Percentiles rank a stretch among this genome's conserved stretches.
Conservation (phyloP, 2,113 vertebrate genomes). For the Myxocyprinus asiaticus region DNA sequence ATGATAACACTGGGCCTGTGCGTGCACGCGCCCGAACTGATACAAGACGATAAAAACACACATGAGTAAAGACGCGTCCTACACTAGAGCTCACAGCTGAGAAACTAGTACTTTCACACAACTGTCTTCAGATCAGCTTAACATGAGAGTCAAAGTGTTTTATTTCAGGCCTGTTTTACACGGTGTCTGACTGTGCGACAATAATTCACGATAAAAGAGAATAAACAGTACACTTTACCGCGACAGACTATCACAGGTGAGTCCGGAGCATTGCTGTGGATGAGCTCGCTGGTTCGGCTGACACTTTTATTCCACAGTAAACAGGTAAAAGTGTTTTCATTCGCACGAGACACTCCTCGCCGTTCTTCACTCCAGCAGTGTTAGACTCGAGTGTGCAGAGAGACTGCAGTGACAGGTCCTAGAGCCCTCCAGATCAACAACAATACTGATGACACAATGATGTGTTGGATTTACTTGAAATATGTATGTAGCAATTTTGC, state of each 20-base stretch:
- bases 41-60: neutral
- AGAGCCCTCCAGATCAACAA: constrained; percentile 40
- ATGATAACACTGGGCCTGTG: constrained; percentile 6
- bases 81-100: neutral
- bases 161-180: constrained; percentile 10
- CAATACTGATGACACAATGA: neutral
- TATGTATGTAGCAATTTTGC: neutral
- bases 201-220: constrained; percentile 64
- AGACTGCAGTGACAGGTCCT: constrained; percentile 72
- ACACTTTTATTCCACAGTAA: constrained; percentile 75
- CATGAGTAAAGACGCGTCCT: neutral
- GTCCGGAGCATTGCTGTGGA: constrained; percentile 74
- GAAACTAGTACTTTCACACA: neutral
- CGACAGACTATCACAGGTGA: constrained; percentile 71
- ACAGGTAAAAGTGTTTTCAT: constrained; percentile 77
- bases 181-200: constrained; percentile 61
- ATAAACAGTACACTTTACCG: constrained; percentile 74
- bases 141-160: neutral
- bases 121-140: constrained; percentile 3
- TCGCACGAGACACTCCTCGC: constrained; percentile 75
- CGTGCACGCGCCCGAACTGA: constrained; percentile 13
- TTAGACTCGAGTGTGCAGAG: constrained; percentile 67
- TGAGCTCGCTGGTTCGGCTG: constrained; percentile 69
- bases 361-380: constrained; percentile 74
- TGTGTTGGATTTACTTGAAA: neutral